Evolutionary conservation across 2,113 vertebrate genomes (phyloP).

Genomic region (Lathamus discolor): DNA sequence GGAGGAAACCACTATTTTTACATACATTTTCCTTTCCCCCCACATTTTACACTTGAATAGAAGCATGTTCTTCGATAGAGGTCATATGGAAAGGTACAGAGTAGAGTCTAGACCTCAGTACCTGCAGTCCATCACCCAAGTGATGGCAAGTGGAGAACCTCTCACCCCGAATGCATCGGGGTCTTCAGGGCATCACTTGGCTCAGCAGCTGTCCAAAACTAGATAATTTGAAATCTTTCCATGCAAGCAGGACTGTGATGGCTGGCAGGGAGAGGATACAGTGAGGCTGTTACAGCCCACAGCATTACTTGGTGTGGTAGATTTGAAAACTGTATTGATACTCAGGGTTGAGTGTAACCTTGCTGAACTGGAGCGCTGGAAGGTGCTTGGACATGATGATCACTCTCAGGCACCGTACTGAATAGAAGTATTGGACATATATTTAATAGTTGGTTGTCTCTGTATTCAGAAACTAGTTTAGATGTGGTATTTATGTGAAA

Average conservation of each 20-base stretch:
- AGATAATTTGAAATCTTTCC: not conserved
- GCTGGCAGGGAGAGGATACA: not conserved
- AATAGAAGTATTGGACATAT: not conserved
- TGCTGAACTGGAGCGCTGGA: not conserved
- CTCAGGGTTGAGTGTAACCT: not conserved
- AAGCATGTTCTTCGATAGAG: not conserved
- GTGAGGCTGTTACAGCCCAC: fast-evolving
- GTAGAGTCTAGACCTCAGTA: not conserved
- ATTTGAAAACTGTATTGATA: not conserved
- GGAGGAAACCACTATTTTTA: not conserved
- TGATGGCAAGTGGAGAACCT: not conserved
- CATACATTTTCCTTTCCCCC: fast-evolving
- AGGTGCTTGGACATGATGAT: not conserved
- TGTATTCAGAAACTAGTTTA: not conserved
- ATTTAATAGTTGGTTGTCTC: not conserved
- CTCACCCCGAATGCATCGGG: not conserved
- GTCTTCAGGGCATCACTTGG: not conserved
- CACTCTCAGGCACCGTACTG: not conserved
- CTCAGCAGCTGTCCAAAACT: not conserved
- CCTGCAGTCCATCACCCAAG: not conserved
- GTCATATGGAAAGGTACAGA: not conserved
- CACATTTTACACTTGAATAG: not conserved
- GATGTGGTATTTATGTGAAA: not conserved
- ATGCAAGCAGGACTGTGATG: not conserved
- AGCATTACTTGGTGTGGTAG: not conserved